Conservation (phyloP, 2,113 vertebrate genomes). For the Rhabdornis inornatus region DNA sequence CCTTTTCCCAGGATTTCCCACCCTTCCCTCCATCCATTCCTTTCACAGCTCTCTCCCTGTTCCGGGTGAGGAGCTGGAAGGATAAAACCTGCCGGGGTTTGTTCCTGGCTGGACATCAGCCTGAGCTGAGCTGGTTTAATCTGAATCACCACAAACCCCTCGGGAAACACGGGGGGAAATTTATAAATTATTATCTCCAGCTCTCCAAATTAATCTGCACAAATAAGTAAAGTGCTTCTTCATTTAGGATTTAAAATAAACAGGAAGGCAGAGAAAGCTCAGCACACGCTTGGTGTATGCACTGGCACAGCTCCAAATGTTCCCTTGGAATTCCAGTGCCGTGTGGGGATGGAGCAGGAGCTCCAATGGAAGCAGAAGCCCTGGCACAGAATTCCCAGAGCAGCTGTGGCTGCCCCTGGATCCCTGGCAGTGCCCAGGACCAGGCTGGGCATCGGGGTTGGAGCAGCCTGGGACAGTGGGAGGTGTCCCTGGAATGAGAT, state of each 20-base stretch:
- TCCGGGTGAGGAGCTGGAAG: not conserved
- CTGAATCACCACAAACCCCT: not conserved
- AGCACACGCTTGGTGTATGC: accelerated
- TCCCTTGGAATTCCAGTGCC: not conserved
- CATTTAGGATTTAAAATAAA: not conserved
- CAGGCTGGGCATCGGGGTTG: not conserved
- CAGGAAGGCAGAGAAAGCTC: not conserved
- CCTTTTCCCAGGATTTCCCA: not conserved
- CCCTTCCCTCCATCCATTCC: accelerated
- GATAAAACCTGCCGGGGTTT: not conserved
- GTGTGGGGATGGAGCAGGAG: accelerated
- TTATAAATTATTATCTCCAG: not conserved
- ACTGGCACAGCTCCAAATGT: accelerated
- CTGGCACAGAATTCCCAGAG: not conserved
- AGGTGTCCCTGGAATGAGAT: not conserved
- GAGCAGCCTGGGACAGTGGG: not conserved
- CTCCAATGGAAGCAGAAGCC: not conserved
- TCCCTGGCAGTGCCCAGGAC: not conserved
- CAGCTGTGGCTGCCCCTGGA: not conserved
- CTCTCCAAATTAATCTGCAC: not conserved
- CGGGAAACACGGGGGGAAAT: not conserved
- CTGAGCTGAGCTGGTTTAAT: not conserved
- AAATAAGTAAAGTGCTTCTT: not conserved
- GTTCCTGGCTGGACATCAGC: not conserved
- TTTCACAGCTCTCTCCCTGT: not conserved